Base-by-base conservation (phyloP, 2,113 vertebrate genomes). In the Bubo scandiacus region DNA sequence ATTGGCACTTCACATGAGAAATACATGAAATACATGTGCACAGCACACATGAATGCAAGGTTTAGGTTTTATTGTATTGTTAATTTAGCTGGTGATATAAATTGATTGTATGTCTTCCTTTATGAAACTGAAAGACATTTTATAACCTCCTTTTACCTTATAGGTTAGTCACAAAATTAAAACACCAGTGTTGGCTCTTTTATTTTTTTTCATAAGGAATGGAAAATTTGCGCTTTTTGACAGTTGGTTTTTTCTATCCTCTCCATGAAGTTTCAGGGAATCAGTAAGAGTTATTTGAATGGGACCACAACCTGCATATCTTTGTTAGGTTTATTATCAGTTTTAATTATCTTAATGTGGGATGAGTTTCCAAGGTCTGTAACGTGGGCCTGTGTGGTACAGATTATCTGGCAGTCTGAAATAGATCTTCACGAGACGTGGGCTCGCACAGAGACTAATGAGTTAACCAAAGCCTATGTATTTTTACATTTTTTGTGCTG, bases 331-430 rank as follows among this genome's bases (percentile, higher is more conserved):
- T 81, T 95, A 38, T 51, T 71, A 65, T 5, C 36, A 49, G 49
- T 43, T 67, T 52, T 42, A 91, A 43, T 36, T 38, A 38, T 85
- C 32, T 67, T 63, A 62, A 79, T 0, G 1, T 1, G 2, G 55
- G 43, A 32, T 95, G 3, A 63, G 9, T 72, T 97, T 92, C 67
- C 10, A 43, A 40, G 58, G 40, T 90, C 54, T 93, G 15, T 45
- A 59, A 9, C 0, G 0, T 51, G 17, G 26, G 5, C 29, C n/a
- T 79, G 10, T 36, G 54, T 61, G 19, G 8, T 77, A 12, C 1
- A 2, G 54, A 49, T 77, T 86, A 68, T 43, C 40, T 88, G 49
- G 10, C 49, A 77, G 52, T 68, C 54, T 7, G 7, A 55, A 95
- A 42, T 18, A 81, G 58, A 23, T 68, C 43, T 91, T 83, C 29